Percentiles rank a stretch among this genome's conserved stretches.
Conservation (phyloP, 2,888 invertebrate species). For the Acronicta leporina region DNA sequence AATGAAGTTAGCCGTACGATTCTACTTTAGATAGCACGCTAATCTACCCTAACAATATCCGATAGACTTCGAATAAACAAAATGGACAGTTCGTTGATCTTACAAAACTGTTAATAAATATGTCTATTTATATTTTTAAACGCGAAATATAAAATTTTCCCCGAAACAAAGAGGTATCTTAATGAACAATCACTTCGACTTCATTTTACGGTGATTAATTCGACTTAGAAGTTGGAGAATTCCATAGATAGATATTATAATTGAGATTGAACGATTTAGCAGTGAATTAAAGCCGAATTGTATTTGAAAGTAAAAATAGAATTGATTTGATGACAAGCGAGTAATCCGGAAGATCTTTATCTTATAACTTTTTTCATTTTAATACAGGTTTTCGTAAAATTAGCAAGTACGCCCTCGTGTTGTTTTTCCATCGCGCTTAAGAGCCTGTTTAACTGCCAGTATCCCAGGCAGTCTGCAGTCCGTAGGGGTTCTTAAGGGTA, state of each 20-base stretch:
- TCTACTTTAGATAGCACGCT: constrained; percentile 3
- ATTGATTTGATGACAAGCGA: no score
- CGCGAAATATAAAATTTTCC: constrained; percentile 41
- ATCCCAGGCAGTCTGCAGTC: no score
- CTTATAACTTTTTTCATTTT: no score
- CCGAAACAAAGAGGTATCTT: constrained; percentile 52
- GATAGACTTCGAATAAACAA: constrained; percentile 12
- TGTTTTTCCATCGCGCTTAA: no score
- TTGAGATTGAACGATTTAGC: constrained; percentile 57
- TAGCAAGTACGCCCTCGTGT: no score
- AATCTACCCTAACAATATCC: constrained; percentile 12
- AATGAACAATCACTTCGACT: constrained; percentile 51
- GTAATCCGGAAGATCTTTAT: no score
- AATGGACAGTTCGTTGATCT: constrained; percentile 20
- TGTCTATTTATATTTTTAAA: constrained; percentile 37
- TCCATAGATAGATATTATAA: constrained; percentile 51
- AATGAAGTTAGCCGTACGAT: neutral
- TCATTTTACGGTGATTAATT: constrained; percentile 58
- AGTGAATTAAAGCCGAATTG: constrained; percentile 39
- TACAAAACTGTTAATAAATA: constrained; percentile 20
- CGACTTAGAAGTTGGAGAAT: constrained; percentile 54
- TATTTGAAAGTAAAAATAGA: constrained; percentile 19
- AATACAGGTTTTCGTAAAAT: no score
- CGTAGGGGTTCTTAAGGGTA: no score
- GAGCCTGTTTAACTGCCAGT: no score